phyloP scores from a whole-genome alignment of 2,113 vertebrate genomes.

The Podilymbus podiceps region DNA sequence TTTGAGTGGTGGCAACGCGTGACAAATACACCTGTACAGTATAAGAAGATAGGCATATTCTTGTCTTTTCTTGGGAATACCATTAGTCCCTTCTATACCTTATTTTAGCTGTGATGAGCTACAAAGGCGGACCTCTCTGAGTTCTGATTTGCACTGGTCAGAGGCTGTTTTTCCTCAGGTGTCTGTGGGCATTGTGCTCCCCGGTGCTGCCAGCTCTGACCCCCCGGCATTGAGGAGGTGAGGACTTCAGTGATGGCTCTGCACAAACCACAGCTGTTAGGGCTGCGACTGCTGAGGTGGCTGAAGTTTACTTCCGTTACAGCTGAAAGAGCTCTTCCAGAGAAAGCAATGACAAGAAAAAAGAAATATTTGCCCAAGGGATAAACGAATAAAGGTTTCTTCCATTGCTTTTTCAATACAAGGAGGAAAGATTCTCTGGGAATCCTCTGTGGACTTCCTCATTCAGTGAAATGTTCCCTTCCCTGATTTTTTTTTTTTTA shows the following conservation, averaged over 20 bases:
- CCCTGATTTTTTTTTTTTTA: background rate
- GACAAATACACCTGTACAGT: background rate
- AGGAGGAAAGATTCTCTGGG: background rate
- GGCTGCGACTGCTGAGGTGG: background rate
- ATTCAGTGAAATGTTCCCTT: background rate
- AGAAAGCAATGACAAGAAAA: background rate
- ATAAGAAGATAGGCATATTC: background rate
- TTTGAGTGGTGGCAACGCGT: background rate
- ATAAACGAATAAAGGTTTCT: background rate
- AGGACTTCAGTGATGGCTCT: background rate
- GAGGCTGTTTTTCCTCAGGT: background rate
- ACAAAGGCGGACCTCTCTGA: background rate
- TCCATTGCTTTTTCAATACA: background rate
- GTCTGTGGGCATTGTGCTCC: background rate
- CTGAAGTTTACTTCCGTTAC: background rate
- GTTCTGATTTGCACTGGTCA: no score
- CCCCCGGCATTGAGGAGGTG: fast-evolving
- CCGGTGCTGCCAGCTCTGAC: background rate
- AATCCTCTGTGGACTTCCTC: background rate
- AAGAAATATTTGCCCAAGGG: background rate
- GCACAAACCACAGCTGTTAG: background rate
- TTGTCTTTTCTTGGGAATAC: background rate
- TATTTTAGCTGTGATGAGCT: background rate
- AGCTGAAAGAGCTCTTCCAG: background rate
- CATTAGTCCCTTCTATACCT: background rate